These are phyloP conservation scores for Sebastiscus albofasciatus DNA, from an alignment of 2,797 vertebrate species.

Conservation along the genomic window DNA sequence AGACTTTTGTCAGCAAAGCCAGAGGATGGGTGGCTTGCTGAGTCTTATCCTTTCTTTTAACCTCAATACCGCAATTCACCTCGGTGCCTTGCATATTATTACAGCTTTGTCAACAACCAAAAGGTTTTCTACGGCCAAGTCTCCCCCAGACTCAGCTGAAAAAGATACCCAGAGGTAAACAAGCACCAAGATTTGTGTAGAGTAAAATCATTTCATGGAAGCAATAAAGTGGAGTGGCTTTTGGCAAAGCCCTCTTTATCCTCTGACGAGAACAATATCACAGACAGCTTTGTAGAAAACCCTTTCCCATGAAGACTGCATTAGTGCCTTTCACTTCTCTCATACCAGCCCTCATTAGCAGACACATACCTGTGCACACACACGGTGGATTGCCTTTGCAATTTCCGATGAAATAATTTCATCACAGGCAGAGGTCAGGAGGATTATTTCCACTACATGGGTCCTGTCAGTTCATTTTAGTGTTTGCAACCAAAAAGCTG, in stretches of 20 bases:
- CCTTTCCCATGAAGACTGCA: conserved; percentile 51
- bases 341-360: conserved; percentile 32
- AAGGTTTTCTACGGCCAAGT: conserved; percentile 14
- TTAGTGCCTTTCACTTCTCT: neutral
- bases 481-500: conserved; percentile 4
- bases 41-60: conserved; percentile 16
- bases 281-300: conserved; percentile 49
- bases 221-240: conserved; percentile 73
- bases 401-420: conserved; percentile 57
- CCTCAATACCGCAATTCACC: conserved; percentile 7
- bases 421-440: conserved; percentile 34
- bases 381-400: conserved; percentile 11
- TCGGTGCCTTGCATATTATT: conserved; percentile 43
- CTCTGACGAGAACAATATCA: conserved; percentile 59
- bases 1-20: conserved; percentile 6
- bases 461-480: neutral
- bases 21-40: conserved; percentile 11
- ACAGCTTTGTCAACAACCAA: conserved; percentile 50
- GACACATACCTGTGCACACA: neutral
- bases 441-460: neutral
- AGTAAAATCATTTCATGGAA: conserved; percentile 52
- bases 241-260: conserved; percentile 57
- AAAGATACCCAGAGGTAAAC: conserved; percentile 15
- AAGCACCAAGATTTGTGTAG: conserved; percentile 1
- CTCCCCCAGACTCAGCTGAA: conserved; percentile 33